A percentile compares a stretch with the other conserved stretches of the same genome.
Evolutionary conservation across 1,140 invertebrate genomes (phyloP).

Genomic region (Anoplolepis gracilipes): DNA sequence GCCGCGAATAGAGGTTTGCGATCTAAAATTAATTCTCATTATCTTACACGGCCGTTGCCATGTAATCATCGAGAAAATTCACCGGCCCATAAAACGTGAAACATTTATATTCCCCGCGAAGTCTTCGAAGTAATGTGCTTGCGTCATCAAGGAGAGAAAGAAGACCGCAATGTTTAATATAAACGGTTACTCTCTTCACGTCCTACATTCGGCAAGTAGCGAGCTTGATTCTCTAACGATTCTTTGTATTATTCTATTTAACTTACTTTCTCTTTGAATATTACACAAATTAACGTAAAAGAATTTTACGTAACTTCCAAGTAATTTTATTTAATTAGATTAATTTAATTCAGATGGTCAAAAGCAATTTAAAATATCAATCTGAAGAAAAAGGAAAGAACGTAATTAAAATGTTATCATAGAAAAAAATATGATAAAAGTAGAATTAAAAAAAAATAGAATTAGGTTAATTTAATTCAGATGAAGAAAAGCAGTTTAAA

Average conservation of each 20-base stretch:
- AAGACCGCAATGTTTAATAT: slow-evolving; percentile 38
- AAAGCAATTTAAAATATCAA: not conserved
- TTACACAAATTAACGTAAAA: too few relatives aligned
- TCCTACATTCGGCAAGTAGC: slow-evolving; percentile 32
- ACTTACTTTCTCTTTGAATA: too few relatives aligned
- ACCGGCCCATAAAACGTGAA: slow-evolving; percentile 44
- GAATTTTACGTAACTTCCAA: too few relatives aligned
- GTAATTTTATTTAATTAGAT: too few relatives aligned
- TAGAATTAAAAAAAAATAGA: too few relatives aligned
- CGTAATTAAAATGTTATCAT: not conserved
- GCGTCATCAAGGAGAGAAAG: slow-evolving; percentile 29
- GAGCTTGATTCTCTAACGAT: not conserved
- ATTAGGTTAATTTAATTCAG: not conserved
- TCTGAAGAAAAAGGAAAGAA: not conserved
- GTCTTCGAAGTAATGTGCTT: slow-evolving; percentile 26
- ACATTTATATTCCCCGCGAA: slow-evolving; percentile 46
- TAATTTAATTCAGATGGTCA: not conserved
- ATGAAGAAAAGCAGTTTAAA: not conserved
- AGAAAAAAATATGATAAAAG: too few relatives aligned
- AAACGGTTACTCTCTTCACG: slow-evolving; percentile 46
- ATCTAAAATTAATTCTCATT: slow-evolving; percentile 65
- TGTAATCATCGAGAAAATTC: slow-evolving; percentile 47
- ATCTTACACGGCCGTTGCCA: not conserved
- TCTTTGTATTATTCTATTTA: not conserved
- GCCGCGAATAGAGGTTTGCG: not conserved